Evolutionary conservation across 2,888 invertebrate species (phyloP), one percentile per base, ranked within the genome.

Genomic region (Prosapia bicincta): DNA sequence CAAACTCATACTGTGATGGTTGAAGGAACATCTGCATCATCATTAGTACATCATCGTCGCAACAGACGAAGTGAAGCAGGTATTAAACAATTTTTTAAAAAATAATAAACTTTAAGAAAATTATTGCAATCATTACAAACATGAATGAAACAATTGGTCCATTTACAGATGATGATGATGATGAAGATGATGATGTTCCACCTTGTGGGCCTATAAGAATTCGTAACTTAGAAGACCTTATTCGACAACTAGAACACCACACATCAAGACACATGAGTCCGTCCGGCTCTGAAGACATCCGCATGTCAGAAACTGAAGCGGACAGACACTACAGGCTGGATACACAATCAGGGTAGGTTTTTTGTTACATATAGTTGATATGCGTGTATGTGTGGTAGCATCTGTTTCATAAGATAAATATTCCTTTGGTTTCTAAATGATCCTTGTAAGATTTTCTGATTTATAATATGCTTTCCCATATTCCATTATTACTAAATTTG

Each of bases 201-300:
- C 91, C 92, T 20, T 91, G 91, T 81, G 93, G 93, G n/a, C 93
- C 94, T 67, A 91, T 96, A 83, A 90, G 96, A 81, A 96, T 97
- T 85, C 90, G 97, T 80, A 97, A 94, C 85, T 88, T 97, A 79
- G 96, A 97, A 86, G 96, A 97, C 85, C 88, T 97, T 78, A 95
- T 97, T 83, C 88, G 96, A 74, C 95, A 82, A 76, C 86, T 96
- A 81, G 95, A 95, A 85, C 94, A 95, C 84, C 95, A 95, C 85
- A 92, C 95, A 81, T 89, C 90, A 78, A 88, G 94, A 25, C 94
- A 95, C 85, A 94, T 95, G 92, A 95, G 95, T 83, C 96, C 96
- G 71, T 93, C 94, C 81, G 96, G 95, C 78, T 95, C 95, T 23
- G 96, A 96, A 84, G 96, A 96, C 83, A 94, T 96, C 83, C 86